Evolutionary conservation across 2,888 invertebrate genomes (phyloP), one percentile per base, ranked within the genome.

Genomic region (Scaptomyza caliginosa): DNA sequence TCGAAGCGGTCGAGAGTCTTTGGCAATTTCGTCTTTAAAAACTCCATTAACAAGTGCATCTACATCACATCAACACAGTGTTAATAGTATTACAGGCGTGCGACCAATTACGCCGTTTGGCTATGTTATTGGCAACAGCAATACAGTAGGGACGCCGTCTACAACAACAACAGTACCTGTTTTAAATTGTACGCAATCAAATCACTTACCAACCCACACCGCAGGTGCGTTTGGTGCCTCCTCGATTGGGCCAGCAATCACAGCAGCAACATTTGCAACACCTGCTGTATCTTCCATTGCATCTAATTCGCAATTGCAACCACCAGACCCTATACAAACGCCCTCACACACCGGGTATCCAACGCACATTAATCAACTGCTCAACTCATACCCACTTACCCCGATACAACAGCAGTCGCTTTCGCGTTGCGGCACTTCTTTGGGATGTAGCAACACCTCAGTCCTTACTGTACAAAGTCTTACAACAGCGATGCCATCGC

Each of bases 361-460:
- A 17, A 56, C 75, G 11, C 68, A 90, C 91, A 60, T 91, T 42
- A 64, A 74, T 30, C 80, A 77, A 46, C 64, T 65, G 65, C 73
- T 59, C 69, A 81, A 43, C 24, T 58, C 68, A 56, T 72, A 90
- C 91, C 60, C 62, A 19, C 32, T 62, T 43, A 89, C 93, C 64
- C 92, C 93, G 19, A 92, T 93, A 16, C 92, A 93, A 1, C 93
- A 55, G 92, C 93, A 11, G 92, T 92, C 77, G 5, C 91, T 92
- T 49, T 91, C 93, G 43, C 64, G 60, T 16, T 81, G 67, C 52
- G 62, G 92, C 92, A 43, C 92, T 91, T 83, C 82, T 13, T 45
- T 56, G 16, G 42, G 62, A 26, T 55, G 30, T 49, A 57, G 39
- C 34, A 76, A 70, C 28, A 51, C 60, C 10, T 55, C 82, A 11